A percentile compares a stretch with the other conserved stretches of the same genome.
These are phyloP conservation scores for Xiphophorus hellerii DNA, from an alignment of 2,113 vertebrate genomes.

Conservation along the genomic window DNA sequence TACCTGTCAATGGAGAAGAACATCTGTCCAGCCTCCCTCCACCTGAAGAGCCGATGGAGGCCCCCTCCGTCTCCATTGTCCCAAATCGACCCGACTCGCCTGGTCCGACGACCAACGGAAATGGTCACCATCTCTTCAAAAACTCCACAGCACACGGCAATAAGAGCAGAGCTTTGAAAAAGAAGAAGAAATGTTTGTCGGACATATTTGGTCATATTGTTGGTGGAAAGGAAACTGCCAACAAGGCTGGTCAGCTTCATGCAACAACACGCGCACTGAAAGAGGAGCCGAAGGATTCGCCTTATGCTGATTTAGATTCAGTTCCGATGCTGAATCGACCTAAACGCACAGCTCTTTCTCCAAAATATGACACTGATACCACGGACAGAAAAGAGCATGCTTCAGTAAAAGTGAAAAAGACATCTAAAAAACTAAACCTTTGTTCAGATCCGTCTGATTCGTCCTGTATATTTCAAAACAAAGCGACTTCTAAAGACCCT, in stretches of 20 bases:
- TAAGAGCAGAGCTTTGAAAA: slow-evolving; percentile 65
- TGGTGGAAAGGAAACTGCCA: slow-evolving; percentile 53
- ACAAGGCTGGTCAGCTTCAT: slow-evolving; percentile 21
- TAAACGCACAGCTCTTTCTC: slow-evolving; percentile 65
- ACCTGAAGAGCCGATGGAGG: slow-evolving; percentile 44
- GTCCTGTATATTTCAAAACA: slow-evolving; percentile 22
- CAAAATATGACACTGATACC: slow-evolving; percentile 4
- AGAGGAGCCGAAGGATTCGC: slow-evolving; percentile 70
- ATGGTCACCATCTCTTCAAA: slow-evolving; percentile 34
- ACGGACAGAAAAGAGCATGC: slow-evolving; percentile 29
- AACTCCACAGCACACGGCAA: slow-evolving; percentile 43
- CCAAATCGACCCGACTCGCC: slow-evolving; percentile 15
- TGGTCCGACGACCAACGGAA: slow-evolving; percentile 48
- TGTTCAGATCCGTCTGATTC: slow-evolving; percentile 7
- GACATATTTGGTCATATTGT: slow-evolving; percentile 73
- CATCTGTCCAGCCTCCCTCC: slow-evolving; percentile 40
- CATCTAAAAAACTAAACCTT: slow-evolving; percentile 20
- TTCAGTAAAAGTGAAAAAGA: slow-evolving; percentile 37
- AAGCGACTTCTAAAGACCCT: slow-evolving; percentile 24
- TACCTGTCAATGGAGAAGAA: slow-evolving; percentile 49
- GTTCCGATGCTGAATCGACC: slow-evolving; percentile 77
- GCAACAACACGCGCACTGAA: slow-evolving; percentile 49
- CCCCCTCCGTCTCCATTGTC: slow-evolving; percentile 36
- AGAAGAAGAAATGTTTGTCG: slow-evolving; percentile 73
- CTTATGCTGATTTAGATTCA: slow-evolving; percentile 76